phyloP scores from a whole-genome alignment of 2,113 vertebrate species.

The Xiphophorus maculatus region DNA sequence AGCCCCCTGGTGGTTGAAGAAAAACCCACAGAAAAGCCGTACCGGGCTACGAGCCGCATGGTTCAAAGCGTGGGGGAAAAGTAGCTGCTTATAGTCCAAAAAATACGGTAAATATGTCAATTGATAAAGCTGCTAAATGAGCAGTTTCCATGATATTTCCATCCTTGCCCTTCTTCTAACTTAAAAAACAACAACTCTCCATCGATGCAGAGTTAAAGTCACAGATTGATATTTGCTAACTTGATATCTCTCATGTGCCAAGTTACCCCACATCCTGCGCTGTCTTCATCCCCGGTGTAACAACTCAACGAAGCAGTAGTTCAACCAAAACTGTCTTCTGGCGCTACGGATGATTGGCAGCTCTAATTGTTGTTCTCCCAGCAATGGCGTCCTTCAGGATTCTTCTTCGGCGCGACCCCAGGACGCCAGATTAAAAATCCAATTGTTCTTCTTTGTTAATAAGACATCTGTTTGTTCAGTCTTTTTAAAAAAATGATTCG shows the following conservation, averaged over 20 bases:
- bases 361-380: constrained; percentile 68
- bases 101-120: not conserved
- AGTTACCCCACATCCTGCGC: constrained; percentile 21
- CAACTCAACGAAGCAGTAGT: constrained; percentile 25
- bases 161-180: not conserved
- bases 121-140: not conserved
- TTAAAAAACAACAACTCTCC: not conserved
- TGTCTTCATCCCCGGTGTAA: constrained; percentile 4
- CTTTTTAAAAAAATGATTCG: constrained; percentile 18
- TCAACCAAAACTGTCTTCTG: constrained; percentile 52
- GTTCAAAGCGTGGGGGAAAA: too few relatives aligned
- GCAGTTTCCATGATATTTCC: not conserved
- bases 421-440: constrained; percentile 36
- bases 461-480: constrained; percentile 46
- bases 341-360: constrained; percentile 69
- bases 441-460: constrained; percentile 44
- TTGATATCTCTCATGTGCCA: constrained; percentile 19
- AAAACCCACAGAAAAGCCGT: too few relatives aligned
- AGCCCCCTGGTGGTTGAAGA: too few relatives aligned
- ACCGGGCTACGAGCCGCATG: too few relatives aligned
- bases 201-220: not conserved
- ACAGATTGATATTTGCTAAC: constrained; percentile 26
- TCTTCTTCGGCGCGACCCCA: constrained; percentile 4
- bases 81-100: too few relatives aligned
- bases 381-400: constrained; percentile 49